These are phyloP conservation scores for Oceanodroma leucorhoa DNA, from an alignment of 2,797 vertebrate genomes.

Conservation along the genomic window DNA sequence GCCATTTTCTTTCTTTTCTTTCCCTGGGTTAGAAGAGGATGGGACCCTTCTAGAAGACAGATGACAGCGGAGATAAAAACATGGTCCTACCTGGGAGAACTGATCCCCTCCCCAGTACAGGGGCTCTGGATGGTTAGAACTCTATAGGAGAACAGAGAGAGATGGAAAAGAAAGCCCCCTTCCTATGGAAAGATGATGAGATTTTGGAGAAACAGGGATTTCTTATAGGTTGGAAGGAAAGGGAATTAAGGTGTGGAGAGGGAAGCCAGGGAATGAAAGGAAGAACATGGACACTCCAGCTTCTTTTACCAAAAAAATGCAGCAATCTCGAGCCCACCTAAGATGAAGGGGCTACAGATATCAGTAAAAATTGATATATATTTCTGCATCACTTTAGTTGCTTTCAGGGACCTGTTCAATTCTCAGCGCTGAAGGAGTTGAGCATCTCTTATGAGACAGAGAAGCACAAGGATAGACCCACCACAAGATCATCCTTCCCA, in stretches of 20 bases:
- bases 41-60: not conserved
- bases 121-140: not conserved
- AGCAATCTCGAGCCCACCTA: not conserved
- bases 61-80: not conserved
- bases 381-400: not conserved
- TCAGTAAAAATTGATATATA: not conserved
- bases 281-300: not conserved
- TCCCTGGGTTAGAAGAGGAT: not conserved
- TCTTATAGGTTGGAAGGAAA: not conserved
- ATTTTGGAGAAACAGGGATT: not conserved
- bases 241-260: not conserved
- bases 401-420: not conserved
- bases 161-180: fast-evolving
- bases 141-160: not conserved
- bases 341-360: not conserved
- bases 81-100: not conserved
- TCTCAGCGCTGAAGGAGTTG: not conserved
- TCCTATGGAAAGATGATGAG: not conserved
- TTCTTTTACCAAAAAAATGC: not conserved
- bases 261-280: not conserved
- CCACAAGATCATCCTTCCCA: not conserved
- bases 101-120: not conserved
- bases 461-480: not conserved
- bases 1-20: not conserved
- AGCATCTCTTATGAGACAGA: not conserved